phyloP scores from a whole-genome alignment of 2,888 invertebrate species.

The Lepidochitona cinerea region DNA sequence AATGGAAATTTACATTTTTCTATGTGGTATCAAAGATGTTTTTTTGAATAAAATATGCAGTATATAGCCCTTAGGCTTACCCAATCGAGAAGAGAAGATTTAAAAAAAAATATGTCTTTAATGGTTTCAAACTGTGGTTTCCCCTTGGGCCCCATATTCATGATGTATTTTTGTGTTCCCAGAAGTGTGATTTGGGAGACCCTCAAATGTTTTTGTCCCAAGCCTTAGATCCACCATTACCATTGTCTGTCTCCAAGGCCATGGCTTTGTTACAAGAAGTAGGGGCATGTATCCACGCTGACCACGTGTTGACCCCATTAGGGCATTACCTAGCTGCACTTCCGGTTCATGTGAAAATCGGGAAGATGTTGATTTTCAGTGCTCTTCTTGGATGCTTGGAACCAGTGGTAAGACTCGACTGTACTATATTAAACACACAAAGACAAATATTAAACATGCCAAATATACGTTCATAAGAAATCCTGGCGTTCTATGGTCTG shows the following conservation, averaged over 20 bases:
- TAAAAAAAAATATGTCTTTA: too few species aligned
- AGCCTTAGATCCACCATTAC: constrained; percentile 62
- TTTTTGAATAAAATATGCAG: too few species aligned
- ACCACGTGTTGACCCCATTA: constrained; percentile 59
- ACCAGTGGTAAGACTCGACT: constrained; percentile 56
- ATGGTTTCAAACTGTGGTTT: too few species aligned
- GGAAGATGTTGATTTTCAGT: constrained; percentile 66
- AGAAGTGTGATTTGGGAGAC: constrained; percentile 66
- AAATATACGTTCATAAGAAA: too few species aligned
- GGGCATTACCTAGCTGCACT: constrained; percentile 66
- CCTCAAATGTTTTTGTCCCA: constrained; percentile 57
- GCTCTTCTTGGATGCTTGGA: constrained; percentile 66
- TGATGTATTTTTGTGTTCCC: constrained; percentile 19
- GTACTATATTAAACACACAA: too few species aligned
- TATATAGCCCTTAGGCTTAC: too few species aligned
- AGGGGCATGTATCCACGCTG: constrained; percentile 59
- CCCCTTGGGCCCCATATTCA: too few species aligned
- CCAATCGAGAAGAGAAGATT: too few species aligned
- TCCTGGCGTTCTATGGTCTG: too few species aligned
- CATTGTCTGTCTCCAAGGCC: constrained; percentile 52
- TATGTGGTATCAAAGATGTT: too few species aligned
- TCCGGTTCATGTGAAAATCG: constrained; percentile 66
- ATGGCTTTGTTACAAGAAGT: constrained; percentile 61
- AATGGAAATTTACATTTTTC: too few species aligned
- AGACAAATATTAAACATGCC: too few species aligned